Evolutionary conservation across 2,797 vertebrate species (phyloP).

Genomic region (Pseudochaenichthys georgianus): DNA sequence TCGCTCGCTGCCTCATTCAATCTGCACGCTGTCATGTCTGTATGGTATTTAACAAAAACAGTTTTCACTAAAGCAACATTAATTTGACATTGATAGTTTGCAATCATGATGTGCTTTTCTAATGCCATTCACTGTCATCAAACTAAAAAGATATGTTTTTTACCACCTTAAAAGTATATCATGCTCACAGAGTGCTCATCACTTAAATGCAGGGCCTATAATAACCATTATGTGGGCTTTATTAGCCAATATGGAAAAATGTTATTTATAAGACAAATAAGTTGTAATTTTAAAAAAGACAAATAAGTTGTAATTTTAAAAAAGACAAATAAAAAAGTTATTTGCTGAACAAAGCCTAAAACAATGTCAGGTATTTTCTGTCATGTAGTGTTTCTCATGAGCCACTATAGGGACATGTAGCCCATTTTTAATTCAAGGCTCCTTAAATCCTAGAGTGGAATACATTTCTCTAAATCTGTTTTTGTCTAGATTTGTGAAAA

Average conservation of each 20-base stretch:
- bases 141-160: not conserved
- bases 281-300: too few species aligned
- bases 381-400: not conserved
- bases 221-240: too few species aligned
- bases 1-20: not conserved
- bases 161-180: not conserved
- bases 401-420: constrained; percentile 4
- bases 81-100: not conserved
- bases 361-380: not conserved
- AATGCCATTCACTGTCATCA: not conserved
- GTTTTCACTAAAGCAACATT: not conserved
- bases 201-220: not conserved
- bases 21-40: not conserved
- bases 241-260: not conserved
- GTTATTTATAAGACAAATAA: too few species aligned
- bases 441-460: not conserved
- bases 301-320: too few species aligned
- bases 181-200: accelerated
- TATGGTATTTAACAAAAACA: not conserved
- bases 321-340: too few species aligned
- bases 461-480: not conserved
- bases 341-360: not conserved
- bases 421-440: not conserved
- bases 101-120: too few species aligned
- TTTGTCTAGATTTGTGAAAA: not conserved